These are phyloP conservation scores for Branchinecta lynchi DNA, from an alignment of 1,140 invertebrate species.

Conservation along the genomic window DNA sequence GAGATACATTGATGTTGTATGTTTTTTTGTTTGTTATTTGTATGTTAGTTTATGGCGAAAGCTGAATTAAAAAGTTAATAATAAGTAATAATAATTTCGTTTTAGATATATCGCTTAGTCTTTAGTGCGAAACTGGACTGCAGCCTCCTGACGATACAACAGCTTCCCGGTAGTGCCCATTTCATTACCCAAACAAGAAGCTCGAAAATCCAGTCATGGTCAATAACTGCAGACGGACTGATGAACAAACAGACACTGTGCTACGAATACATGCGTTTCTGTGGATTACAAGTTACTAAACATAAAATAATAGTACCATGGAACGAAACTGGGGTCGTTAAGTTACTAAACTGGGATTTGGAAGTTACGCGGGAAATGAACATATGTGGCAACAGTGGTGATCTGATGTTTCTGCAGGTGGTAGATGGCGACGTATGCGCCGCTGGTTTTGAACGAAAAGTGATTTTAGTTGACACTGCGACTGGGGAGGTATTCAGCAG, in stretches of 20 bases:
- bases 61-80: too few species aligned
- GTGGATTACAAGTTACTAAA: not conserved
- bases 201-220: not conserved
- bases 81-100: too few species aligned
- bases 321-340: not conserved
- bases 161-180: not conserved
- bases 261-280: not conserved
- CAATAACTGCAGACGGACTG: not conserved
- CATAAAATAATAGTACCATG: not conserved
- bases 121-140: not conserved
- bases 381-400: not conserved
- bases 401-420: not conserved
- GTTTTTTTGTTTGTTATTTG: too few species aligned
- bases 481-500: not conserved
- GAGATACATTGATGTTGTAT: too few species aligned
- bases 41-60: too few species aligned
- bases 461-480: not conserved
- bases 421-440: not conserved
- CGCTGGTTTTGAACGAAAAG: not conserved
- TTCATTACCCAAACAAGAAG: not conserved
- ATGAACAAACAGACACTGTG: not conserved
- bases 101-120: not conserved
- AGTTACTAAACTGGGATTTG: not conserved
- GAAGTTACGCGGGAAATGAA: not conserved
- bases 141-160: not conserved